These are phyloP conservation scores for Acanthoscelides obtectus DNA, from an alignment of 2,888 invertebrate species.

Conservation along the genomic window DNA sequence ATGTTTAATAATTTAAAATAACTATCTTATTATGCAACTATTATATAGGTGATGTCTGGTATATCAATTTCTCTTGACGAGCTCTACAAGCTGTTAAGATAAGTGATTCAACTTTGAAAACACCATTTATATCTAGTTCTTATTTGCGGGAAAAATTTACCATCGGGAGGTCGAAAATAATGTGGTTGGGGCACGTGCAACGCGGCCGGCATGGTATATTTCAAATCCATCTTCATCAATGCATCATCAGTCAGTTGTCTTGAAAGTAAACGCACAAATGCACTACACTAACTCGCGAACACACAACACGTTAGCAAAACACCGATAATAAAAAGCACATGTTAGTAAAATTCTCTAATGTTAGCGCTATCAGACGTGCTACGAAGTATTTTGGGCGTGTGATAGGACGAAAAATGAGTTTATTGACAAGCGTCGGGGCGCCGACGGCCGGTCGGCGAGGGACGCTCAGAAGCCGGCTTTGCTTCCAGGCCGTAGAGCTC, in stretches of 20 bases:
- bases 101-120: too few species aligned
- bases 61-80: too few species aligned
- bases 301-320: background rate
- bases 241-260: background rate
- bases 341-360: background rate
- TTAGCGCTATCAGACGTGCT: background rate
- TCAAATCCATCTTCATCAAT: slow-evolving; percentile 32
- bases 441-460: background rate
- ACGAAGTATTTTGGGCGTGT: slow-evolving; percentile 25
- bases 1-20: too few species aligned
- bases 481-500: background rate
- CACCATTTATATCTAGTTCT: too few species aligned
- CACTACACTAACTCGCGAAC: background rate
- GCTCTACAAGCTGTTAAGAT: too few species aligned
- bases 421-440: slow-evolving; percentile 40
- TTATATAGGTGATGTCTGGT: too few species aligned
- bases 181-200: background rate
- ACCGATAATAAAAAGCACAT: background rate
- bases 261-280: background rate
- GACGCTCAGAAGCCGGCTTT: background rate
- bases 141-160: too few species aligned
- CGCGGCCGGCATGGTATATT: slow-evolving; percentile 20
- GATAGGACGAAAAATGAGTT: slow-evolving; percentile 39
- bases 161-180: background rate
- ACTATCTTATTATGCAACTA: too few species aligned